Evolutionary conservation across 2,113 vertebrate genomes (phyloP).

Genomic region (Pluvialis apricaria): DNA sequence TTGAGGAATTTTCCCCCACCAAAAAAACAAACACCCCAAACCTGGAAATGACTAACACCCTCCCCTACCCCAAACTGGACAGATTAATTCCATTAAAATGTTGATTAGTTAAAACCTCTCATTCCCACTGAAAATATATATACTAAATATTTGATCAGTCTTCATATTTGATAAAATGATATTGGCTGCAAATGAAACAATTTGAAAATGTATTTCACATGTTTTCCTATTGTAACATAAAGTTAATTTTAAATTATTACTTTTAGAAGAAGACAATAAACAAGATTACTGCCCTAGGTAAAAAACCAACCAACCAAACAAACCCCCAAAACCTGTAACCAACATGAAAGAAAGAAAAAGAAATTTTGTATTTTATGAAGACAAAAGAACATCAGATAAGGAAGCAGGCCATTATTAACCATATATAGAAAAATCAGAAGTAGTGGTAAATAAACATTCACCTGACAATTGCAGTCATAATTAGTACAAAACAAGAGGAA

Average conservation of each 20-base stretch:
- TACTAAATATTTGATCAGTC: not conserved
- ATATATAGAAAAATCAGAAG: not conserved
- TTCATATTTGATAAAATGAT: not conserved
- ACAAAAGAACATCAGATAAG: not conserved
- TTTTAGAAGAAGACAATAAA: not conserved
- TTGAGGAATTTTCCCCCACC: not conserved
- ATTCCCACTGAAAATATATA: not conserved
- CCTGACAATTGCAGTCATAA: not conserved
- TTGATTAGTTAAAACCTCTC: not conserved
- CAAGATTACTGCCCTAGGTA: not conserved
- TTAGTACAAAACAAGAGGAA: not conserved
- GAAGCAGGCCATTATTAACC: not conserved
- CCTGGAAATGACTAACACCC: not conserved
- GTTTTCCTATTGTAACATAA: not conserved
- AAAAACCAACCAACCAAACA: not conserved
- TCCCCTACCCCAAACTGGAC: accelerated
- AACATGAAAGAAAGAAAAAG: not conserved
- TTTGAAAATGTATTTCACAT: not conserved
- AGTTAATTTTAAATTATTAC: not conserved
- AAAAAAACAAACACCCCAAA: accelerated
- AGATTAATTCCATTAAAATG: not conserved
- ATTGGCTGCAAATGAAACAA: not conserved
- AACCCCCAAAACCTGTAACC: not conserved
- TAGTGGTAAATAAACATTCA: not conserved
- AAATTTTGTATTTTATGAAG: not conserved